phyloP scores from a whole-genome alignment of 1,140 invertebrate species.

The Neotoxoptera formosana region DNA sequence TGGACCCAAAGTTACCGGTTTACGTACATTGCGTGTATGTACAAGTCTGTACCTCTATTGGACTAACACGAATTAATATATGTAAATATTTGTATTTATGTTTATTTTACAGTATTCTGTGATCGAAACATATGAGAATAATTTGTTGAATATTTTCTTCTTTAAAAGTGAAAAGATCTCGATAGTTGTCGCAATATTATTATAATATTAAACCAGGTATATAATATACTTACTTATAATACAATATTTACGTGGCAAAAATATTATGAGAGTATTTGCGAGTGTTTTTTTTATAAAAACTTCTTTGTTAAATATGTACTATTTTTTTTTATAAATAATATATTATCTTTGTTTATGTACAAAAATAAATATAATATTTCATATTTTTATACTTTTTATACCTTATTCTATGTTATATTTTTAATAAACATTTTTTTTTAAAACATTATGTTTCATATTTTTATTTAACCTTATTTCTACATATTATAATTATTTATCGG shows the following conservation, averaged over 20 bases:
- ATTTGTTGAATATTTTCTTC: background rate
- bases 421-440: background rate
- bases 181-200: background rate
- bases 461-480: background rate
- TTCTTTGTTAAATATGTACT: too few relatives aligned
- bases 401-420: background rate
- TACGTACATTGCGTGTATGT: background rate
- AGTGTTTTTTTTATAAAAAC: background rate
- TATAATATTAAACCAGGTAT: background rate
- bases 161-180: background rate
- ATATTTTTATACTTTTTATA: background rate
- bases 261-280: background rate
- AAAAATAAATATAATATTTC: too few relatives aligned
- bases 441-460: background rate
- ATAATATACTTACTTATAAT: background rate
- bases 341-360: background rate
- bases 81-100: background rate
- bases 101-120: background rate
- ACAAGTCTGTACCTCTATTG: background rate
- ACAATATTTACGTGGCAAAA: background rate
- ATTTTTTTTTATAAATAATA: background rate
- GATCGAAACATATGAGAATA: background rate
- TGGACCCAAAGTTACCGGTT: background rate
- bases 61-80: background rate
- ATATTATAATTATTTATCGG: background rate